Conservation (phyloP, 2,797 vertebrate genomes). For the Botia almorhae region DNA sequence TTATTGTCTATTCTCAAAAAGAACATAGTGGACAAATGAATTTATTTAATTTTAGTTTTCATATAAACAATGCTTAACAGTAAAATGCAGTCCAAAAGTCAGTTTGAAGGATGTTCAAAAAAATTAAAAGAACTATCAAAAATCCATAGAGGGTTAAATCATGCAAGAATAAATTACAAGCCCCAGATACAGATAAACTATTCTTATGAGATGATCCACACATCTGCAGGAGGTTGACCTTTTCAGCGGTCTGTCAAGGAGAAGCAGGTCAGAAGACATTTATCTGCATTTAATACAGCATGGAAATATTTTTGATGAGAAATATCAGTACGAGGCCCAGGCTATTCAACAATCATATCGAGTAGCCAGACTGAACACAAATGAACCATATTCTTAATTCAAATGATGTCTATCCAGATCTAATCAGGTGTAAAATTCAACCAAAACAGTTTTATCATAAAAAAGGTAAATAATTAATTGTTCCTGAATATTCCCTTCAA, state of each 20-base stretch:
- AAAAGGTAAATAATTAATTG: constrained; percentile 10
- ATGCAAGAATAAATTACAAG: constrained; percentile 37
- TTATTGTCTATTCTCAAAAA: background rate
- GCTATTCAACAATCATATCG: constrained; percentile 40
- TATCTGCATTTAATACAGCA: constrained; percentile 36
- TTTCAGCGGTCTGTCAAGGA: constrained; percentile 75
- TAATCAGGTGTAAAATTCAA: constrained; percentile 61
- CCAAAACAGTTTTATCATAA: constrained; percentile 39
- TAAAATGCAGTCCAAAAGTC: background rate
- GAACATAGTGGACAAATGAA: background rate
- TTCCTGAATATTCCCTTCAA: constrained; percentile 65
- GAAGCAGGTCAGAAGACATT: constrained; percentile 59
- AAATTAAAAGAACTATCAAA: background rate
- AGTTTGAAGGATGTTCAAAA: background rate
- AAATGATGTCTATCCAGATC: constrained; percentile 58
- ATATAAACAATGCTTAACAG: background rate
- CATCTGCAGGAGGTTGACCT: constrained; percentile 59
- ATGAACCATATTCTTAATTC: constrained; percentile 57
- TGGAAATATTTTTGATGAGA: constrained; percentile 22
- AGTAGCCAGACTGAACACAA: constrained; percentile 46
- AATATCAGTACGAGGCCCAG: constrained; percentile 59
- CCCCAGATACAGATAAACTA: constrained; percentile 62
- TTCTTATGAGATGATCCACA: constrained; percentile 59
- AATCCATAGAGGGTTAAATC: constrained; percentile 6
- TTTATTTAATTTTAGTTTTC: too few relatives aligned